Base-by-base conservation (phyloP, 2,797 vertebrate species). In the Protonibea diacanthus region DNA sequence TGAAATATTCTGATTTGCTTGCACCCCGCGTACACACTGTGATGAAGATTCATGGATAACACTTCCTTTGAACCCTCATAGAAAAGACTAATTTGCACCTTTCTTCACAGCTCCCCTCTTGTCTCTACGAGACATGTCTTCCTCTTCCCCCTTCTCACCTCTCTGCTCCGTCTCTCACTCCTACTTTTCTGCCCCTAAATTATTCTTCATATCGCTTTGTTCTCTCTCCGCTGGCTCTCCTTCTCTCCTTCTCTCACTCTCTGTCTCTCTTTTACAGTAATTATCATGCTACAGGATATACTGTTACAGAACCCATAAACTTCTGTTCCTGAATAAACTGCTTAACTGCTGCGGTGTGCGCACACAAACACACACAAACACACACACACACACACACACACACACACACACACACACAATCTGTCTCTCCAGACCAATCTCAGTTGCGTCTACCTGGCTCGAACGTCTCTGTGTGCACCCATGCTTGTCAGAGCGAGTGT, bases 31-130 rank as follows among this genome's bases (percentile, higher is more conserved):
- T 21, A 42, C 71, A 55, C 40, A 29, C 74, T 15, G 58, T 73
- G 80, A 88, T 79, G 65, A 79, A 75, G 78, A 88, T 78, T 90
- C 81, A 82, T 82, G 59, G 81, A 58, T 71, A 89, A 78, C 88
- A 83, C 77, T 76, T 82, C 60, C 77, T 89, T 89, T 91, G 88
- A 91, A 90, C 84, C 78, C 47, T 84, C 72, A 45, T 45, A 78
- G 86, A 88, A 92, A 91, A 90, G 80, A 88, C 87, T 89, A 75
- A 93, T 94, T 94, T 93, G 73, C 90, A 91, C 88, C 87, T 90
- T 87, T 88, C 85, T 87, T 86, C 83, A 84, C 81, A 82, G 79
- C 74, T 84, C 82, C 47, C 53, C 49, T 82, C 87, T 81, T 90
- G 78, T 88, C 86, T 88, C 58, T 57, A 85, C 86, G 76, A 86